phyloP scores from a whole-genome alignment of 2,113 vertebrate species.

The Pseudopipra pipra region DNA sequence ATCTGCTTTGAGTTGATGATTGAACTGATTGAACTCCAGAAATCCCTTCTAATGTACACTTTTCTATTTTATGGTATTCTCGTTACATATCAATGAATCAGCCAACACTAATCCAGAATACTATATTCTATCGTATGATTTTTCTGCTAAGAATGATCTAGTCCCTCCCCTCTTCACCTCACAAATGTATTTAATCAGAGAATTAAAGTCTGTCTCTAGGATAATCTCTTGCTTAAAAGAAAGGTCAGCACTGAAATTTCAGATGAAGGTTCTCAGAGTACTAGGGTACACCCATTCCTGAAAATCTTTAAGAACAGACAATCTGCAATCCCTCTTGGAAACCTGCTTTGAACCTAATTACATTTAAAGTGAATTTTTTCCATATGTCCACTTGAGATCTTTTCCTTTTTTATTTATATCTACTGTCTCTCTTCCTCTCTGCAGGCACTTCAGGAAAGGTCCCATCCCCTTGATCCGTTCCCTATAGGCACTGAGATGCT shows the following conservation, averaged over 20 bases:
- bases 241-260: not conserved
- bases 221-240: not conserved
- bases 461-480: accelerated
- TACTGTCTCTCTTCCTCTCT: not conserved
- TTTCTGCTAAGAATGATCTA: not conserved
- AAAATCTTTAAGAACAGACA: not conserved
- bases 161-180: not conserved
- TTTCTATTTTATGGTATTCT: not conserved
- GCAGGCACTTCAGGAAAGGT: not conserved
- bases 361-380: not conserved
- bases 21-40: not conserved
- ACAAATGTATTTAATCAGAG: not conserved
- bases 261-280: not conserved
- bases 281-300: not conserved
- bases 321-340: not conserved
- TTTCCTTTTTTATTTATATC: not conserved
- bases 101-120: not conserved
- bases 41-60: not conserved
- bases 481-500: not conserved
- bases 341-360: not conserved
- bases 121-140: accelerated
- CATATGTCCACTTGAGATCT: not conserved
- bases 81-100: not conserved
- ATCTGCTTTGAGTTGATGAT: not conserved
- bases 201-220: not conserved